phyloP scores from a whole-genome alignment of 2,888 invertebrate genomes.

The Aleiodes leptofemur region DNA sequence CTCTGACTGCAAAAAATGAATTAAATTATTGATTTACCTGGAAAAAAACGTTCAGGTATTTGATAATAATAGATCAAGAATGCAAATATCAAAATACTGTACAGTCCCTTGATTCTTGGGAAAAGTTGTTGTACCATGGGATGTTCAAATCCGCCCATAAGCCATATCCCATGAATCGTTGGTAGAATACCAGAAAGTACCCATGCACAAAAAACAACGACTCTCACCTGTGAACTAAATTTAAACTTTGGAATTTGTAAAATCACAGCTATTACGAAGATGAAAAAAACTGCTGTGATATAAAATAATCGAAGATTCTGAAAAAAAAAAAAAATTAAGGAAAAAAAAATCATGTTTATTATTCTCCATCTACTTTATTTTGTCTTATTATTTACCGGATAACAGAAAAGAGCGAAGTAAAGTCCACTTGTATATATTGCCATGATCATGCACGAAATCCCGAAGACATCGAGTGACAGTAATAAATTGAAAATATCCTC shows the following conservation, averaged over 20 bases:
- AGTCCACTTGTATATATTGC: slow-evolving; percentile 97
- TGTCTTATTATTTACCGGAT: slow-evolving; percentile 80
- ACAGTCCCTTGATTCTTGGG: slow-evolving; percentile 93
- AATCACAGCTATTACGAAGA: slow-evolving; percentile 88
- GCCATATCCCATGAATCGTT: slow-evolving; percentile 91
- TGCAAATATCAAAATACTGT: slow-evolving; percentile 89
- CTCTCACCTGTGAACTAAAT: slow-evolving; percentile 84
- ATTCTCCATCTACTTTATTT: not conserved
- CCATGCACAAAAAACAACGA: slow-evolving; percentile 89
- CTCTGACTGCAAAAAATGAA: not conserved
- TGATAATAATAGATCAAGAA: slow-evolving; percentile 93
- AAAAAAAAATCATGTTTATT: slow-evolving; percentile 36
- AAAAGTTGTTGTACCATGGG: slow-evolving; percentile 91
- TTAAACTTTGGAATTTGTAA: slow-evolving; percentile 86
- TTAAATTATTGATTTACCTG: slow-evolving; percentile 77
- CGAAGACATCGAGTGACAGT: slow-evolving; percentile 93
- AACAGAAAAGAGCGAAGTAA: slow-evolving; percentile 98
- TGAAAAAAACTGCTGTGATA: slow-evolving; percentile 86
- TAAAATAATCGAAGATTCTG: slow-evolving; percentile 89
- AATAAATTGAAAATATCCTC: slow-evolving; percentile 90
- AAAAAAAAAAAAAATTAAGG: slow-evolving; percentile 61
- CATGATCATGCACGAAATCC: slow-evolving; percentile 93
- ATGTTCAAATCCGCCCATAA: slow-evolving; percentile 91
- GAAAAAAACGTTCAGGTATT: slow-evolving; percentile 91
- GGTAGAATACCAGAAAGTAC: slow-evolving; percentile 94